Evolutionary conservation across 2,797 vertebrate genomes (phyloP).

Genomic region (Thalassophryne amazonica): DNA sequence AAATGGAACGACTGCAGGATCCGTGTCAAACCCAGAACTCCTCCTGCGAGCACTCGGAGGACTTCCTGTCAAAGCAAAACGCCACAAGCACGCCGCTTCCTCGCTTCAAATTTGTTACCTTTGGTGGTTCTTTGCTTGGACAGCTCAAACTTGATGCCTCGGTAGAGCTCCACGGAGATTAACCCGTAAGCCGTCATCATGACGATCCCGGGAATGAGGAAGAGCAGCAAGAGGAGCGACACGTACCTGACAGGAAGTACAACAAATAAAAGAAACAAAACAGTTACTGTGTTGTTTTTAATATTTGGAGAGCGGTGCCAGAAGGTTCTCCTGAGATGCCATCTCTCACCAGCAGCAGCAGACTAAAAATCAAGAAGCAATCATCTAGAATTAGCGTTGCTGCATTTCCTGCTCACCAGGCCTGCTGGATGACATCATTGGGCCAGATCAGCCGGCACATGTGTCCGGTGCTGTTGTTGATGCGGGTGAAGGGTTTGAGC

Average conservation of each 20-base stretch:
- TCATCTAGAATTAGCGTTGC: neutral
- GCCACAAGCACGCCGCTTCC: too few species aligned
- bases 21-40: too few species aligned
- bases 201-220: slow-evolving; percentile 92
- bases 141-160: slow-evolving; percentile 89
- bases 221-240: slow-evolving; percentile 89
- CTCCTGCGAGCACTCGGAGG: too few species aligned
- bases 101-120: too few species aligned
- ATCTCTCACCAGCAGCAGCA: slow-evolving; percentile 2
- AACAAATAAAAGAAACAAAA: too few species aligned
- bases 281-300: too few species aligned
- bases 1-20: neutral
- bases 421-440: slow-evolving; percentile 85
- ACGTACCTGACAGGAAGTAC: slow-evolving; percentile 86
- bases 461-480: slow-evolving; percentile 88
- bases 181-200: slow-evolving; percentile 94
- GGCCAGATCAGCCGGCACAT: slow-evolving; percentile 94
- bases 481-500: slow-evolving; percentile 87
- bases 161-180: slow-evolving; percentile 94
- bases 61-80: too few species aligned
- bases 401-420: slow-evolving; percentile 83
- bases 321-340: neutral
- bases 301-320: neutral
- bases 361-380: slow-evolving; percentile 8
- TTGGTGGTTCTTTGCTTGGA: slow-evolving; percentile 81